A percentile compares a stretch with the other conserved stretches of the same genome.
phyloP scores from a whole-genome alignment of 2,888 invertebrate species.

The Melieria omissa region DNA sequence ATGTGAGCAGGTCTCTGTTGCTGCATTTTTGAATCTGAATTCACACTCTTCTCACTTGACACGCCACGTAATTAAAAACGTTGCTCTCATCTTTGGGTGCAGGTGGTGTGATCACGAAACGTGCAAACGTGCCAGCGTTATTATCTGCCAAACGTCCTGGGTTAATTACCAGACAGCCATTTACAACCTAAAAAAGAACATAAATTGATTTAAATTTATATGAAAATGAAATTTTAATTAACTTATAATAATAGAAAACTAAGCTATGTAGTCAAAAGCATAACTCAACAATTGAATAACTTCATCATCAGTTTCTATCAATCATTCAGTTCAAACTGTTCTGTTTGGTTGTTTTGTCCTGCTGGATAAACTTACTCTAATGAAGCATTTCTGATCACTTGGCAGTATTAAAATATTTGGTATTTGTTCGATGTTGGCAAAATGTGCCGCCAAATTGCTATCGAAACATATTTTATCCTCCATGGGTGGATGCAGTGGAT shows the following conservation, averaged over 20 bases:
- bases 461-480: constrained; percentile 75
- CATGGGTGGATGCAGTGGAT: constrained; percentile 82
- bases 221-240: background rate
- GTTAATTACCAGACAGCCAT: constrained; percentile 84
- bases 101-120: constrained; percentile 71
- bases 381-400: constrained; percentile 84
- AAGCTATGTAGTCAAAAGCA: background rate
- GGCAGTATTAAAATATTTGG: constrained; percentile 89
- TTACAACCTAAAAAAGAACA: constrained; percentile 72
- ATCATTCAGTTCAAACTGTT: background rate
- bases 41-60: constrained; percentile 69
- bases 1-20: too few relatives aligned
- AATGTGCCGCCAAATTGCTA: constrained; percentile 76
- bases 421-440: constrained; percentile 76
- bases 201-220: background rate
- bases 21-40: background rate
- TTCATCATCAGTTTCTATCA: background rate
- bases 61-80: constrained; percentile 66
- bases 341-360: background rate
- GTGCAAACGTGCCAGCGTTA: constrained; percentile 81
- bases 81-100: constrained; percentile 57
- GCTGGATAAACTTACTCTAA: constrained; percentile 71
- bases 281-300: background rate
- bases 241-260: too few relatives aligned
- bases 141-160: constrained; percentile 86